Conservation (phyloP, 2,888 invertebrate species). For the Drosophila diplacantha region DNA sequence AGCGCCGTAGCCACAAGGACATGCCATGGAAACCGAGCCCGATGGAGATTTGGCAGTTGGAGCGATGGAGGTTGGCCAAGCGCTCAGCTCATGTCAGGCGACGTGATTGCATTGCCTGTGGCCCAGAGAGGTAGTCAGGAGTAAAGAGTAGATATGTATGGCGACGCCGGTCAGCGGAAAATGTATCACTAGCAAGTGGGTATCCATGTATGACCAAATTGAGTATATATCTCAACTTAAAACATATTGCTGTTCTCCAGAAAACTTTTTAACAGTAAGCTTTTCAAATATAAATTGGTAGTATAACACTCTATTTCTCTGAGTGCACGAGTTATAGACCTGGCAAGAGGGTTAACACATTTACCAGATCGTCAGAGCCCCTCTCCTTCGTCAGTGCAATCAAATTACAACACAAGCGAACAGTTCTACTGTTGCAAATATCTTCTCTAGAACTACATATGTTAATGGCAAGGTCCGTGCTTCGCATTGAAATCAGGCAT, state of each 20-base stretch:
- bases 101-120: constrained; percentile 29
- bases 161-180: background rate
- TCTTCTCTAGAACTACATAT: constrained; percentile 9
- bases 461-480: constrained; percentile 8
- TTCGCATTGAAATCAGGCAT: constrained; percentile 24
- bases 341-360: constrained; percentile 27
- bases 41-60: constrained; percentile 1
- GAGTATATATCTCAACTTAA: no score
- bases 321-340: background rate
- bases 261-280: background rate
- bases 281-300: background rate
- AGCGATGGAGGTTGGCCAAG: background rate
- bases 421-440: constrained; percentile 56
- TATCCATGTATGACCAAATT: background rate
- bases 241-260: background rate
- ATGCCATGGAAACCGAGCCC: background rate
- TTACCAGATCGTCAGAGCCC: constrained; percentile 35
- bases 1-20: constrained; percentile 19
- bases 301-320: background rate
- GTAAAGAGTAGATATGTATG: background rate
- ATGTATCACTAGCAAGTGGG: background rate
- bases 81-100: constrained; percentile 11
- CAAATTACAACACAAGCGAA: constrained; percentile 56
- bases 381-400: constrained; percentile 34
- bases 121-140: background rate